Percentiles rank a stretch among this genome's conserved stretches.
Conservation (phyloP, 2,113 vertebrate genomes). For the Microcebus murinus region DNA sequence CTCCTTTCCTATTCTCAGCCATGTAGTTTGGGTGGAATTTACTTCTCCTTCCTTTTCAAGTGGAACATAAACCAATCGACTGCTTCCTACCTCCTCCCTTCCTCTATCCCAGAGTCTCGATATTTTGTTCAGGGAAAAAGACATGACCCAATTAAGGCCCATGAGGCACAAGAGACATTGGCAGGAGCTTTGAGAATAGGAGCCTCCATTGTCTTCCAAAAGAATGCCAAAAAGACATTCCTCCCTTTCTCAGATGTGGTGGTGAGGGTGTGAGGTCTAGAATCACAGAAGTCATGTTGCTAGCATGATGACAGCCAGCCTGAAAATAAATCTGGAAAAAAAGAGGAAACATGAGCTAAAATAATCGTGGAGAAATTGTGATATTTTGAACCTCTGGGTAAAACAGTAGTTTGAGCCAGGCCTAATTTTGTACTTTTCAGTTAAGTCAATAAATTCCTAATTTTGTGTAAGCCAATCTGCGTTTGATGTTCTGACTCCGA, state of each 20-base stretch:
- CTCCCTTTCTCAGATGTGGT: neutral
- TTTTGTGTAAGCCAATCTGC: constrained; percentile 29
- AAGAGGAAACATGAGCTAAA: neutral
- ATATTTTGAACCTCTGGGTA: constrained; percentile 32
- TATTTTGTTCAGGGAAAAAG: neutral
- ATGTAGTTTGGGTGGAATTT: neutral
- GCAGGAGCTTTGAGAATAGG: neutral
- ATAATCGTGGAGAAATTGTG: neutral
- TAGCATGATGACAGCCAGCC: neutral
- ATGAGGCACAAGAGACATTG: neutral
- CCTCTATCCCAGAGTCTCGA: neutral
- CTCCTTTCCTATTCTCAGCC: neutral
- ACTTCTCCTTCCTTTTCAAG: neutral
- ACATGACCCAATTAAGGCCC: neutral
- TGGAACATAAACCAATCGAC: neutral
- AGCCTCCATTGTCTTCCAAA: neutral
- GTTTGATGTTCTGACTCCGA: constrained; percentile 3
- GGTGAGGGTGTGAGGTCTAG: neutral
- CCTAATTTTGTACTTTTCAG: constrained; percentile 47
- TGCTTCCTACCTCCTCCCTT: neutral
- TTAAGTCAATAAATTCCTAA: constrained; percentile 24
- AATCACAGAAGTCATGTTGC: neutral
- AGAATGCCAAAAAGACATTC: neutral
- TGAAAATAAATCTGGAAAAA: constrained; percentile 18
- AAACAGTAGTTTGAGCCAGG: neutral